Conservation (phyloP, 2,797 vertebrate genomes). For the Etheostoma nigrum region DNA sequence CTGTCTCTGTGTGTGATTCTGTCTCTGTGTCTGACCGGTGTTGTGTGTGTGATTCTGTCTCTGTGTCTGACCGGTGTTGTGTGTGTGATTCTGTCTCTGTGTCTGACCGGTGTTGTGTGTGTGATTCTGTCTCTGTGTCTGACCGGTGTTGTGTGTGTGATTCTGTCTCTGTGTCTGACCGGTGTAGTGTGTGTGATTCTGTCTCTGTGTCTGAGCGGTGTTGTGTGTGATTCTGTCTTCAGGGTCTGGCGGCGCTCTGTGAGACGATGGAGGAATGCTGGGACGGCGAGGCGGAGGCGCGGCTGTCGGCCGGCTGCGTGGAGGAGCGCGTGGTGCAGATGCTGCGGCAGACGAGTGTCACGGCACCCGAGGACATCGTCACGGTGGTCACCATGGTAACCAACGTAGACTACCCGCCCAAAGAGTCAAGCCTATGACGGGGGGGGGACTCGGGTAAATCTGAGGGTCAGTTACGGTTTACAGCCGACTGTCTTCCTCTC, state of each 20-base stretch:
- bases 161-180: neutral
- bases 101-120: too few species aligned
- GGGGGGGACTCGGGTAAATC: slow-evolving; percentile 33
- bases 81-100: too few species aligned
- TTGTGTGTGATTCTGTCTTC: neutral
- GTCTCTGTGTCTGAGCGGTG: too few species aligned
- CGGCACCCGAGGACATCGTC: slow-evolving; percentile 92
- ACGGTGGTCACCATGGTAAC: slow-evolving; percentile 97
- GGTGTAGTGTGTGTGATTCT: neutral
- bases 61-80: too few species aligned
- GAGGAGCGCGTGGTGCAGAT: slow-evolving; percentile 93
- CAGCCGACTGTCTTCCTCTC: too few species aligned
- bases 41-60: too few species aligned
- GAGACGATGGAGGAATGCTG: slow-evolving; percentile 96
- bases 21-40: too few species aligned
- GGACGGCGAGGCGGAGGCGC: slow-evolving; percentile 94
- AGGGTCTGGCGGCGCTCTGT: slow-evolving; percentile 93
- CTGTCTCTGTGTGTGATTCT: too few species aligned
- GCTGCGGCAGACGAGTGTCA: slow-evolving; percentile 90
- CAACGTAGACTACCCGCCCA: slow-evolving; percentile 95
- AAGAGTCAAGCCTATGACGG: slow-evolving; percentile 97
- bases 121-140: too few species aligned
- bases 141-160: too few species aligned
- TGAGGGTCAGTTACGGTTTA: too few species aligned
- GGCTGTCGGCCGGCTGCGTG: slow-evolving; percentile 92